Base-by-base conservation (phyloP, 2,888 invertebrate species). In the Amblyteles armatorius region DNA sequence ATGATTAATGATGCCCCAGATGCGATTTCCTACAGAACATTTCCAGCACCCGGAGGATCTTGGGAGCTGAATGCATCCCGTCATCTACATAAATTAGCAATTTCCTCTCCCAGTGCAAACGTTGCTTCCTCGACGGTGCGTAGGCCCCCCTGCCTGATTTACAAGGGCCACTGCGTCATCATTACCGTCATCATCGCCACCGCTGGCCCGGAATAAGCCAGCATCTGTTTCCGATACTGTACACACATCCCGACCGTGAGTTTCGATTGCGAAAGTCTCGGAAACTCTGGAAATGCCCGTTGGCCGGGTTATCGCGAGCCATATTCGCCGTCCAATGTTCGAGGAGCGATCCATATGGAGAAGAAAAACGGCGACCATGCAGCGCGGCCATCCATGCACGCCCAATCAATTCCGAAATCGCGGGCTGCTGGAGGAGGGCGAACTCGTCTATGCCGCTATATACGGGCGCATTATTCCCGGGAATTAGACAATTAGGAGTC, bases 401-500 rank as follows among this genome's bases (percentile, higher is more conserved):
- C 91, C 90, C 92, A 91, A 93, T 93, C 92, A 92, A 93, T 93
- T 91, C 91, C 52, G 65, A 68, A 77, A 79, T 73, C 67, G 36
- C 36, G 19, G 19, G 22, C 33, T 44, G 22, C 68, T 26, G 55
- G 50, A 71, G 44, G 44, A 48, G 79, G 19, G 26, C 76, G 79
- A 72, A 83, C 63, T 73, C 76, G 80, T 86, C 79, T 71, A 77
- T 73, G 74, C 67, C 57, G 79, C 78, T 57, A 78, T 86, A 82
- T 77, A 80, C 68, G 91, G 90, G 81, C 67, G 91, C 91, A 91
- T 90, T 90, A 90, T 89, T 91, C 92, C 91, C 92, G 93, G 93
- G 93, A 94, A 94, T 93, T 94, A 94, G 93, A 93, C 93, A 93
- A 94, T 94, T 94, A 94, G 93, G 93, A 93, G 92, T 93, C 93